These are phyloP conservation scores for Nothobranchius furzeri DNA, from an alignment of 2,113 vertebrate species.

Conservation along the genomic window DNA sequence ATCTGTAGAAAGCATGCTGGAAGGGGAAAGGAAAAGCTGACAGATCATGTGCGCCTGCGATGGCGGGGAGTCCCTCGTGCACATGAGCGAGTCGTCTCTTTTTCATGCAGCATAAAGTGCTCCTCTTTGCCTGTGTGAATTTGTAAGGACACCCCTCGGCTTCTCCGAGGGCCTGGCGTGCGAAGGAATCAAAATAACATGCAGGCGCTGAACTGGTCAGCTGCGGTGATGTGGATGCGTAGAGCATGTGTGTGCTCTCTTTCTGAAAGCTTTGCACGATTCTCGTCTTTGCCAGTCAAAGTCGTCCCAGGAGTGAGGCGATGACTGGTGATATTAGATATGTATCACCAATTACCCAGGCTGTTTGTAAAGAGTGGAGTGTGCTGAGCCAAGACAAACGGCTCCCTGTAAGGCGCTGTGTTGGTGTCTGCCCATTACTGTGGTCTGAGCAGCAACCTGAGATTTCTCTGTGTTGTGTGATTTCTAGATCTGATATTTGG, in stretches of 20 bases:
- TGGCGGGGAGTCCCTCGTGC: conserved; percentile 53
- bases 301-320: conserved; percentile 73
- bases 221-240: conserved; percentile 39
- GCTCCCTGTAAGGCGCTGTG: conserved; percentile 66
- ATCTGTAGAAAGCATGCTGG: conserved; percentile 57
- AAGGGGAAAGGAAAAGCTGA: conserved; percentile 69
- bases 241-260: conserved; percentile 67
- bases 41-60: conserved; percentile 56
- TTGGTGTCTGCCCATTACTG: conserved; percentile 56
- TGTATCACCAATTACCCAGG: conserved; percentile 77
- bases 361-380: conserved; percentile 62
- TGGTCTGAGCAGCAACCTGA: conserved; percentile 38
- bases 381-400: conserved; percentile 73
- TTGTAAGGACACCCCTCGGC: conserved; percentile 69
- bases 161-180: conserved; percentile 69
- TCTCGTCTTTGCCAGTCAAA: conserved; percentile 62
- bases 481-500: conserved; percentile 11
- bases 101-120: conserved; percentile 61
- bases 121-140: conserved; percentile 64
- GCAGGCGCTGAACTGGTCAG: conserved; percentile 53
- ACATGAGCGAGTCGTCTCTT: conserved; percentile 53
- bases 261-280: conserved; percentile 82
- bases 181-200: conserved; percentile 78
- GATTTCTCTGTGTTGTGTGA: conserved; percentile 41
- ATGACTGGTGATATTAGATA: conserved; percentile 79